Evolutionary conservation across 2,113 vertebrate genomes (phyloP), one percentile per base, ranked within the genome.

Genomic region (Cyprinus carpio): DNA sequence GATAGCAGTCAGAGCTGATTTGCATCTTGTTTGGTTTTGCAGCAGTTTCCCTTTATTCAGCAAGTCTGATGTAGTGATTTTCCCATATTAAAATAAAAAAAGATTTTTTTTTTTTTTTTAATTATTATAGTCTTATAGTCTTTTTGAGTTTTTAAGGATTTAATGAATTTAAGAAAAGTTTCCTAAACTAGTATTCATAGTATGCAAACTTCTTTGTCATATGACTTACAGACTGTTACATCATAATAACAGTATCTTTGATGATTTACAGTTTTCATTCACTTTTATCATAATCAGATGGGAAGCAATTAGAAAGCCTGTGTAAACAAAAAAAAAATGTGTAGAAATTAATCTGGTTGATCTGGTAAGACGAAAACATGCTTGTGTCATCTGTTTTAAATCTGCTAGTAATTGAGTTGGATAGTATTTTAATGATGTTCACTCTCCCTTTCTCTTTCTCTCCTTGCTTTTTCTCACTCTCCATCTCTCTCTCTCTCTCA

Each of bases 341-440:
- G 13, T 43, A 43, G 56, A 81, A 81, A 64, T 81, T 64, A 46
- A 64, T 82, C 46, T 20, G 29, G 80, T 65, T 83, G 82, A 85
- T 87, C 71, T 64, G 76, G 29, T 16, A 71, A 79, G 37, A 74
- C 18, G 46, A 80, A 87, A 88, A 81, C 77, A 89, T 85, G 75
- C 86, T 71, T 78, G 12, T 86, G 85, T 89, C 87, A 90, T 90
- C 90, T 91, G 89, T 83, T 91, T 88, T 77, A 75, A 89, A 91
- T 91, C 84, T 87, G 80, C 69, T 58, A 29, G 83, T 85, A 85
- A 89, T 89, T 83, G 86, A 40, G 25, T 49, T 87, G 89, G 84
- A 90, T 90, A 75, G 85, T 86, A 84, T 89, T 90, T 86, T 88
- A 90, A 88, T 91, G 88, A 88, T 72, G 86, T 85, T 78, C 82